phyloP scores from a whole-genome alignment of 1,140 invertebrate species.

The Zophobas morio region DNA sequence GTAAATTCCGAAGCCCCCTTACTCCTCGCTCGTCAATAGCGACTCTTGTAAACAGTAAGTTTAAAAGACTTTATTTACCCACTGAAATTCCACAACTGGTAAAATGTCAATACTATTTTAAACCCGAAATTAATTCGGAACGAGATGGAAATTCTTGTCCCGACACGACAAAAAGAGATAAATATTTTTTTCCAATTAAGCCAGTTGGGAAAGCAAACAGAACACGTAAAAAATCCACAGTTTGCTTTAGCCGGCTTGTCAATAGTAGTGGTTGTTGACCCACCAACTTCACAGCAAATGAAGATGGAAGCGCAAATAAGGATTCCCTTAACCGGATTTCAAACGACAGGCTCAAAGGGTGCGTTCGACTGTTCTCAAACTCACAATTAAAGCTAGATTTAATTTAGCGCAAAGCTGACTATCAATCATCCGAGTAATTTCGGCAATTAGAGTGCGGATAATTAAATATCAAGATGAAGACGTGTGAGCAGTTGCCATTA shows the following conservation, averaged over 20 bases:
- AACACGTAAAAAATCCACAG: constrained; percentile 5
- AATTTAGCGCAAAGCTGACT: neutral
- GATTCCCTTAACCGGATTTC: constrained; percentile 1
- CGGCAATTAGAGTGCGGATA: neutral
- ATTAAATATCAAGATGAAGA: constrained; percentile 27
- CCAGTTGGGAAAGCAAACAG: constrained; percentile 12
- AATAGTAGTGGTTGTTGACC: constrained; percentile 3
- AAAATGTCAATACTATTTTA: constrained; percentile 9
- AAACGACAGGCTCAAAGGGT: neutral
- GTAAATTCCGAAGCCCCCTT: constrained; percentile 9
- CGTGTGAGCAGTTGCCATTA: neutral
- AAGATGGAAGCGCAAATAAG: constrained; percentile 11
- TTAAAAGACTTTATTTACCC: constrained; percentile 14
- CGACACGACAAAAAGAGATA: neutral
- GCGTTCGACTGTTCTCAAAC: neutral
- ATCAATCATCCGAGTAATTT: neutral
- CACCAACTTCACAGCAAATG: constrained; percentile 9
- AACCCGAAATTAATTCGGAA: neutral
- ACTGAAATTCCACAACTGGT: constrained; percentile 1
- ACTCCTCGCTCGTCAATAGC: neutral
- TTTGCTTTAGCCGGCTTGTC: constrained; percentile 7
- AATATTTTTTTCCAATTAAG: constrained; percentile 6
- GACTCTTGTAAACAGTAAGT: constrained; percentile 10
- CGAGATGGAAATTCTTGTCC: neutral
- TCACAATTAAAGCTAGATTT: neutral